Conservation (phyloP, 2,797 vertebrate genomes). For the Molossus alvarezi region DNA sequence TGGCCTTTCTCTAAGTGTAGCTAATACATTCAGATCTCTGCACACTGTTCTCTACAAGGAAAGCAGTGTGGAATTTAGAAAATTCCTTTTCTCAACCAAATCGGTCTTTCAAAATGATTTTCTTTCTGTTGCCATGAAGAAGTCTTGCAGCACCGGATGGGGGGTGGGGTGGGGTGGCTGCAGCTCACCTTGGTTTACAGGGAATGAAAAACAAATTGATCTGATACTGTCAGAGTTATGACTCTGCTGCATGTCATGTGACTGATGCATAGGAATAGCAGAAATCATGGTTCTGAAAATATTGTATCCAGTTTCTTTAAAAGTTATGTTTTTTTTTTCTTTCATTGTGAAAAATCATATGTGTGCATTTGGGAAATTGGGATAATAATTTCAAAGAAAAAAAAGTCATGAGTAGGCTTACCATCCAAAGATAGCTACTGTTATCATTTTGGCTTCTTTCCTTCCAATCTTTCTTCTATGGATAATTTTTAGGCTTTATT, state of each 20-base stretch:
- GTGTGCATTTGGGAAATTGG: not conserved
- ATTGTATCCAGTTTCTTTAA: not conserved
- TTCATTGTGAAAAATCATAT: not conserved
- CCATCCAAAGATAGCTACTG: not conserved
- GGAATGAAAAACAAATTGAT: not conserved
- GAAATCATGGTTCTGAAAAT: not conserved
- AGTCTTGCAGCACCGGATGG: too few relatives aligned
- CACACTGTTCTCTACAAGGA: not conserved
- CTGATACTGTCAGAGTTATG: not conserved
- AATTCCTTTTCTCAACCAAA: not conserved
- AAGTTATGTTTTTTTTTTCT: not conserved
- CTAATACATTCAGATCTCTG: not conserved
- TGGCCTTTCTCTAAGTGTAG: not conserved
- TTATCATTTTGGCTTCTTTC: not conserved
- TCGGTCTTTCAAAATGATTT: not conserved
- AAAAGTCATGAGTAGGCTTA: not conserved
- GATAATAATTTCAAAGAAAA: not conserved
- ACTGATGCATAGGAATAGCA: not conserved
- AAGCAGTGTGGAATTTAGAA: not conserved
- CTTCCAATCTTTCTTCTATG: not conserved
- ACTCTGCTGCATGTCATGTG: not conserved
- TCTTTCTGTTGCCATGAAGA: not conserved
- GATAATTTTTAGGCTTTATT: constrained; percentile 5
- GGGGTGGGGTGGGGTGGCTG: too few relatives aligned
- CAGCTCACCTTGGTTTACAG: not conserved